phyloP scores from a whole-genome alignment of 2,797 vertebrate genomes.

The Crenichthys baileyi region DNA sequence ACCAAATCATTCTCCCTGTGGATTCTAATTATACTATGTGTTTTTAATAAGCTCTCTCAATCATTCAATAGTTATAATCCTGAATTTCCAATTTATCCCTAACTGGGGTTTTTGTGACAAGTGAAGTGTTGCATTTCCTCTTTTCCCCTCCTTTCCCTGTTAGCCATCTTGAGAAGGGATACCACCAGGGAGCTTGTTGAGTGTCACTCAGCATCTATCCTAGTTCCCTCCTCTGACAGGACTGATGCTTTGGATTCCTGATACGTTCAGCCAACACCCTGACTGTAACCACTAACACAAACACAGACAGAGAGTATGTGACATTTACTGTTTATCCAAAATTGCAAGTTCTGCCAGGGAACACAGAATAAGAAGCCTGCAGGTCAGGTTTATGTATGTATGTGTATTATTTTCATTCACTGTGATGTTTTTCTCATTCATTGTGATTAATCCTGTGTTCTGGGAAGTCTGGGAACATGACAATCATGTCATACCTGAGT shows the following conservation, averaged over 20 bases:
- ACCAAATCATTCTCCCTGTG: not conserved
- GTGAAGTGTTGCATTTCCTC: slow-evolving; percentile 26
- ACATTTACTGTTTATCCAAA: slow-evolving; percentile 35
- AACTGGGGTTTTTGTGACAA: slow-evolving; percentile 30
- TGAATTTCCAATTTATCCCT: slow-evolving; percentile 4
- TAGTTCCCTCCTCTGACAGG: slow-evolving; percentile 46
- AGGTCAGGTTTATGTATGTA: not conserved
- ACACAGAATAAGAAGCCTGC: slow-evolving; percentile 9
- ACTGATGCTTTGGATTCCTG: slow-evolving; percentile 52
- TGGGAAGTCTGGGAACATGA: not conserved
- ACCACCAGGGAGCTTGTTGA: slow-evolving; percentile 51
- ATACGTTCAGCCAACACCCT: slow-evolving; percentile 46
- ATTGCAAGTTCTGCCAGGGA: slow-evolving; percentile 14
- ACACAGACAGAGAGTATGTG: slow-evolving; percentile 34
- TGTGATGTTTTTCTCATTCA: not conserved
- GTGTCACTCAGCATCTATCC: slow-evolving; percentile 66
- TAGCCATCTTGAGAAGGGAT: slow-evolving; percentile 41
- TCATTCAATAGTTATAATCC: slow-evolving; percentile 41
- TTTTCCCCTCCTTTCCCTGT: slow-evolving; percentile 5
- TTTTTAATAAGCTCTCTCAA: slow-evolving; percentile 21
- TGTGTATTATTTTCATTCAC: slow-evolving; percentile 4
- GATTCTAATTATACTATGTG: slow-evolving; percentile 22
- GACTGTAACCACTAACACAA: slow-evolving; percentile 45
- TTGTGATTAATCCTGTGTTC: slow-evolving; percentile 19
- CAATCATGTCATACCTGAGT: not conserved